Evolutionary conservation across 2,888 invertebrate species (phyloP).

Genomic region (Creontiades dilutus): DNA sequence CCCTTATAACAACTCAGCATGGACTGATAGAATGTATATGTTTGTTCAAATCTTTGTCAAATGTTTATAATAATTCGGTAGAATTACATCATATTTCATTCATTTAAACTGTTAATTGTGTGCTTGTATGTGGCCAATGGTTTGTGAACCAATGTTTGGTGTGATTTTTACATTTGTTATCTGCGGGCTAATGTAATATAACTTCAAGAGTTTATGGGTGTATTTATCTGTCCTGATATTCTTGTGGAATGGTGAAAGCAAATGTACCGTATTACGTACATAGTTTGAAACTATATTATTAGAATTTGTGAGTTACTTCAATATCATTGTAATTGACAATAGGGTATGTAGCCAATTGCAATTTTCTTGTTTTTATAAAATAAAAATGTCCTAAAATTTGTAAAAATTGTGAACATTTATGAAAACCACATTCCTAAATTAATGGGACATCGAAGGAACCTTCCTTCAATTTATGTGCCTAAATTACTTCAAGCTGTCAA

Average conservation of each 20-base stretch:
- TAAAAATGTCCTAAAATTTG: too few relatives aligned
- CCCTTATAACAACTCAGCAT: conserved; percentile 1
- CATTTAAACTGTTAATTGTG: neutral
- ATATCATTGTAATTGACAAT: too few relatives aligned
- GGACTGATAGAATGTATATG: neutral
- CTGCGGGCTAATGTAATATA: neutral
- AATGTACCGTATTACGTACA: neutral
- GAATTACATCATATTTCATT: neutral
- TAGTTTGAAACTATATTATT: neutral
- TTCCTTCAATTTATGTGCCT: too few relatives aligned
- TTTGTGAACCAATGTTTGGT: neutral
- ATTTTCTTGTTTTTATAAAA: too few relatives aligned
- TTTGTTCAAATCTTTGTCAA: conserved; percentile 14
- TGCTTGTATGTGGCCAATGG: conserved; percentile 19
- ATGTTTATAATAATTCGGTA: neutral
- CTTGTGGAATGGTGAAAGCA: neutral
- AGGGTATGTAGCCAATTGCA: too few relatives aligned
- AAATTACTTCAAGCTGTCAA: too few relatives aligned
- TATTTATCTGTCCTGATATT: neutral
- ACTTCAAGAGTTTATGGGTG: neutral
- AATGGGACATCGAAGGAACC: too few relatives aligned
- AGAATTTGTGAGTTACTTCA: neutral
- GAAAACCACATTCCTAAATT: too few relatives aligned
- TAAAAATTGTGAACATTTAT: too few relatives aligned
- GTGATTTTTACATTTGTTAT: neutral